Conservation (phyloP, 2,888 invertebrate species). For the Encarsia formosa region DNA sequence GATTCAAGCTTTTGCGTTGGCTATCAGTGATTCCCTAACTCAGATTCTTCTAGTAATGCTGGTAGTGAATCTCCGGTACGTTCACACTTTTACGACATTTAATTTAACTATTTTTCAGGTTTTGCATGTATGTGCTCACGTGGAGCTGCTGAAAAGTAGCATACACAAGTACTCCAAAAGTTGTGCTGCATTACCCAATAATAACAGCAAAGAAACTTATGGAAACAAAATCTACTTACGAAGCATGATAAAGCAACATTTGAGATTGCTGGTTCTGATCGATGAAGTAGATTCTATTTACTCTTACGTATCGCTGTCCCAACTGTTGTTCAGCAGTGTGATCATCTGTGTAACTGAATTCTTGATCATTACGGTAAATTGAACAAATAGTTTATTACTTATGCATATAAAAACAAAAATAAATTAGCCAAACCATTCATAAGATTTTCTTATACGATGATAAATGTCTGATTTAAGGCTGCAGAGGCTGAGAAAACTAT, state of each 20-base stretch:
- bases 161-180: slow-evolving; percentile 2
- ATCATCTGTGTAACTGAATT: slow-evolving; percentile 14
- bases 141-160: neutral
- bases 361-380: slow-evolving; percentile 11
- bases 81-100: neutral
- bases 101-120: neutral
- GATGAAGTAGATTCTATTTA: slow-evolving; percentile 1
- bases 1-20: slow-evolving; percentile 1
- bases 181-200: neutral
- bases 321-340: slow-evolving; percentile 7
- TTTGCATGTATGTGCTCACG: slow-evolving; percentile 4
- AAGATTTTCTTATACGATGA: neutral
- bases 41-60: slow-evolving; percentile 17
- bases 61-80: neutral
- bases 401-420: neutral
- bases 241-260: neutral
- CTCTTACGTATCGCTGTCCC: slow-evolving; percentile 1
- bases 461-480: slow-evolving; percentile 25
- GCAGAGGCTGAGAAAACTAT: slow-evolving; percentile 5
- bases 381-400: neutral
- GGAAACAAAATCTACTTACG: neutral
- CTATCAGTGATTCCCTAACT: slow-evolving; percentile 6
- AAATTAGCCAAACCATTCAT: neutral
- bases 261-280: slow-evolving; percentile 4
- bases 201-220: neutral